phyloP scores from a whole-genome alignment of 1,140 invertebrate genomes.

The Maconellicoccus hirsutus region DNA sequence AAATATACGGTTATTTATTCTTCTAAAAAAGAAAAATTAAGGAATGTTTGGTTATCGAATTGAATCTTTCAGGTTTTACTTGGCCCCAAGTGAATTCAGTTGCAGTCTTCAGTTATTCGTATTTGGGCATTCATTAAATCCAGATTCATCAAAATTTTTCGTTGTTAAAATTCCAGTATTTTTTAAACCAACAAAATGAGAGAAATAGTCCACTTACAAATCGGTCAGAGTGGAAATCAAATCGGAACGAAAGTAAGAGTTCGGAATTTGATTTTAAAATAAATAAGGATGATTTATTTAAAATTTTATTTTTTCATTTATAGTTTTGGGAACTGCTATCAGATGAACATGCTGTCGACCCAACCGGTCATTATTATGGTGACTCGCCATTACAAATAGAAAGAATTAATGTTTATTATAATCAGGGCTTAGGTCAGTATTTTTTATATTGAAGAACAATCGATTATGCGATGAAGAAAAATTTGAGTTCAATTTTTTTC shows the following conservation, averaged over 20 bases:
- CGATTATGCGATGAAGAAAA: too few species aligned
- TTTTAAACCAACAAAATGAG: slow-evolving; percentile 41
- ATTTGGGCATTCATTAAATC: not conserved
- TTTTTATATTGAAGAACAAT: not conserved
- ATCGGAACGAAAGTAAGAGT: slow-evolving; percentile 54
- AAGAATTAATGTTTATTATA: slow-evolving; percentile 50
- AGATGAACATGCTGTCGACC: slow-evolving; percentile 46
- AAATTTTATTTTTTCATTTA: slow-evolving; percentile 33
- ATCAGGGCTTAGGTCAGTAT: slow-evolving; percentile 36
- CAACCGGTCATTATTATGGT: slow-evolving; percentile 40
- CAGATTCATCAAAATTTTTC: not conserved
- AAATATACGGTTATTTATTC: too few species aligned
- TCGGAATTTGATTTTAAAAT: not conserved
- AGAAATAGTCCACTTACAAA: slow-evolving; percentile 65
- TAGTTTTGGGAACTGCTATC: slow-evolving; percentile 52
- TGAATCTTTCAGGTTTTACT: not conserved
- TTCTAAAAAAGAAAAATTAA: too few species aligned
- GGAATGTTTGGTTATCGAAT: not conserved
- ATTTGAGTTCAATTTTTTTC: too few species aligned
- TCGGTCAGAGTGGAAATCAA: slow-evolving; percentile 64
- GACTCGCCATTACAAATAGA: slow-evolving; percentile 44
- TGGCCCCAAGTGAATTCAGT: not conserved
- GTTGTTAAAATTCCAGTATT: not conserved
- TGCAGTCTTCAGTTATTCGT: not conserved
- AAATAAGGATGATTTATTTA: not conserved